These are phyloP conservation scores for Recurvirostra avosetta DNA, from an alignment of 2,113 vertebrate genomes.

Conservation along the genomic window DNA sequence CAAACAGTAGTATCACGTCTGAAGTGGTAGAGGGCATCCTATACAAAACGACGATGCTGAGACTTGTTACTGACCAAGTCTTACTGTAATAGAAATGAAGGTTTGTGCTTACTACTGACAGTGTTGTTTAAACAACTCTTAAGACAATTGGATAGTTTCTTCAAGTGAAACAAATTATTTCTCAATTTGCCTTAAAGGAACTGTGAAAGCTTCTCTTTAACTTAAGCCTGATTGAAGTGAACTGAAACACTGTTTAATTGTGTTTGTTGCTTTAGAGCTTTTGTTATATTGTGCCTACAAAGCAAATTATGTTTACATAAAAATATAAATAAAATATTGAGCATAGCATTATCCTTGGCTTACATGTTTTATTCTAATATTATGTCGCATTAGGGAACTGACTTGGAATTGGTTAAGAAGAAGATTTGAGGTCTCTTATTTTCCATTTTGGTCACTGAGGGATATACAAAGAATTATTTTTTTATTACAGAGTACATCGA, in stretches of 20 bases:
- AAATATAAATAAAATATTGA: slow-evolving; percentile 90
- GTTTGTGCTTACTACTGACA: slow-evolving; percentile 30
- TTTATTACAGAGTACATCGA: neutral
- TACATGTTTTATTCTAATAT: neutral
- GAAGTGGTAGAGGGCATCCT: neutral
- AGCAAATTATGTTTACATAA: slow-evolving; percentile 89
- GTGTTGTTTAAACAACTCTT: slow-evolving; percentile 29
- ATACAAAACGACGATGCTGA: neutral
- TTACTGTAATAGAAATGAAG: neutral
- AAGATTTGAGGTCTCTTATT: neutral
- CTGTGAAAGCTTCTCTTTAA: slow-evolving; percentile 73
- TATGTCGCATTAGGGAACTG: neutral
- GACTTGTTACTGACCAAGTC: neutral
- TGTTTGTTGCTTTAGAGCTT: slow-evolving; percentile 87
- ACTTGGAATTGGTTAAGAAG: neutral
- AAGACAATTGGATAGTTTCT: slow-evolving; percentile 37
- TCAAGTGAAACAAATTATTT: slow-evolving; percentile 62
- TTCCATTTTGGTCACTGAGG: neutral
- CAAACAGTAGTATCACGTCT: neutral
- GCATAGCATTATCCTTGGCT: slow-evolving; percentile 74
- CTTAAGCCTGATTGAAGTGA: slow-evolving; percentile 72
- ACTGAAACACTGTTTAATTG: slow-evolving; percentile 77
- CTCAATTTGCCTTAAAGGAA: slow-evolving; percentile 81
- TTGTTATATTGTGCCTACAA: slow-evolving; percentile 87
- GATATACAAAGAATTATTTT: neutral